Conservation (phyloP, 2,113 vertebrate species). For the Panthera leo region DNA sequence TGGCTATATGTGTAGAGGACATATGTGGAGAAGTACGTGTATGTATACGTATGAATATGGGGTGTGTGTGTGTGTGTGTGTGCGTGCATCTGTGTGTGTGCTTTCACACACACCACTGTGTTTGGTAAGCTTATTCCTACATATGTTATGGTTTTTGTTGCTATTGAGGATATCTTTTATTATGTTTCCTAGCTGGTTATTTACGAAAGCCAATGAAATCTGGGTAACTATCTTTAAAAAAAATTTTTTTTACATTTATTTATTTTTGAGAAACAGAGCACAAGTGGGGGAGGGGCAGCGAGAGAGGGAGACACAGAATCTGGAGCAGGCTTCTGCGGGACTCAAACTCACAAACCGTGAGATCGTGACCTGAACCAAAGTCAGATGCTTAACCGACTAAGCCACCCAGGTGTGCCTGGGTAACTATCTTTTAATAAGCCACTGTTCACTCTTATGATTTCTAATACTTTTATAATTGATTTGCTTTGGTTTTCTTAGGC, state of each 20-base stretch:
- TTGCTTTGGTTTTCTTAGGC: conserved; percentile 34
- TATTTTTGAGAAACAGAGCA: too few relatives aligned
- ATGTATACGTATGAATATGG: background rate
- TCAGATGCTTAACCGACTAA: too few relatives aligned
- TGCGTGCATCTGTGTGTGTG: too few relatives aligned
- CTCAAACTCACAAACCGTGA: too few relatives aligned
- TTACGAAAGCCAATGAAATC: background rate
- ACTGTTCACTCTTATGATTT: background rate
- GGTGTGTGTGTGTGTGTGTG: too few relatives aligned
- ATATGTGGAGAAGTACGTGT: background rate
- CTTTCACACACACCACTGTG: background rate
- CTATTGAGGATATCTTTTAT: background rate
- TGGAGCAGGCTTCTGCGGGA: too few relatives aligned
- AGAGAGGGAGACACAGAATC: too few relatives aligned
- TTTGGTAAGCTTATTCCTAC: background rate
- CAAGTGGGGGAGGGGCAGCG: too few relatives aligned
- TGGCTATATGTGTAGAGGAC: background rate
- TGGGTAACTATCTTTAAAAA: background rate
- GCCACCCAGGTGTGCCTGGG: too few relatives aligned
- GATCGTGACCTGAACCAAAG: too few relatives aligned
- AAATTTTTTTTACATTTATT: too few relatives aligned
- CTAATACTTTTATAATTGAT: background rate
- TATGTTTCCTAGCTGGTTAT: background rate
- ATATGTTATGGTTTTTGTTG: background rate
- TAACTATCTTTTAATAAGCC: background rate